Base-by-base conservation (phyloP, 1,140 invertebrate genomes). In the Eulimnadia texana region DNA sequence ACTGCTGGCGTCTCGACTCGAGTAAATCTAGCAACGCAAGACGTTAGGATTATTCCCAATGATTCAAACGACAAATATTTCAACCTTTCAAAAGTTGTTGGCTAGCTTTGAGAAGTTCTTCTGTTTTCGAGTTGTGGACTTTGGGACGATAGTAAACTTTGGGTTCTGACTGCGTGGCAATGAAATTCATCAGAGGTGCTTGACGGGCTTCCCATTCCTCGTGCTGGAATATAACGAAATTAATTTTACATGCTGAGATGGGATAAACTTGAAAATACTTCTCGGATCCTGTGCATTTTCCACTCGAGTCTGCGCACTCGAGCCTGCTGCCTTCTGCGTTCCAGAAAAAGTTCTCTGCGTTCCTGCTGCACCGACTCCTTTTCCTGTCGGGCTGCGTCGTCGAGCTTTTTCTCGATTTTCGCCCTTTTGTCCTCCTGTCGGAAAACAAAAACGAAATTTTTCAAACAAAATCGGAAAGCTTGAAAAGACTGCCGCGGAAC, bases 381-480 rank as follows among this genome's bases (percentile, higher is more conserved):
- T 72, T 97, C 91, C 70, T 84, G 79, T 57, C 85, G 79, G 51
- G 89, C 88, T 69, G 89, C 88, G 69, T 93, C 88, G 71, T 97
- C 93, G 29, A 98, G 80, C 73, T 94, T 92, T 63, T 88, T 84
- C 72, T 97, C 93, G 28, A 98, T 87, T 76, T 90, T 83, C 11
- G 87, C 88, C 69, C 85, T 79, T 72, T 87, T 88, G 64, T 86
- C 81, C 69, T 86, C 84, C 85, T 88, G 66, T 56, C 73, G 74
- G 67, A 60, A 59, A 29, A 58, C 20, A 28, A 55, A 62, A 16
- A 64, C 11, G 49, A 50, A 10, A 49, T 20, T n/a, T 3, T 20
- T 61, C 24, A 23, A 19, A 50, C n/a, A n/a, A n/a, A n/a, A n/a
- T n/a, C n/a, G n/a, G n/a, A n/a, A n/a, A n/a, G n/a, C n/a, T n/a